phyloP scores from a whole-genome alignment of 2,888 invertebrate species.

The Epinotia ramella region DNA sequence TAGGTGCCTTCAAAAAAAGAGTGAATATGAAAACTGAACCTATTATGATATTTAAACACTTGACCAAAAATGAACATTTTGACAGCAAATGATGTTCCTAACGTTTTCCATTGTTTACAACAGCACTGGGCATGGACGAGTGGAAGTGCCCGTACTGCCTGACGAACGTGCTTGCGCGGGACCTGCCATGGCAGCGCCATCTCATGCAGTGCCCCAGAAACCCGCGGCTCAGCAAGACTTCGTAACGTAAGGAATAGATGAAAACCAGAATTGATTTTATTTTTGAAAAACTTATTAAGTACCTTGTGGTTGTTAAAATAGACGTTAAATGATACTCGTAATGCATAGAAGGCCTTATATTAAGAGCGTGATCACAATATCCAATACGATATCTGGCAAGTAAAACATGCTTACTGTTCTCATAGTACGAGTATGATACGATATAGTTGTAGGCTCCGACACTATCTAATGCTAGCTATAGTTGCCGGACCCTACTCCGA shows the following conservation, averaged over 20 bases:
- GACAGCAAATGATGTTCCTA: too few relatives aligned
- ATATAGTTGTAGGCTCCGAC: too few relatives aligned
- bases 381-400: neutral
- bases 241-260: constrained; percentile 52
- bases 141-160: constrained; percentile 95
- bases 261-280: constrained; percentile 8
- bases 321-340: neutral
- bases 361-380: neutral
- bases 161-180: constrained; percentile 89
- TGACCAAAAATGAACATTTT: too few relatives aligned
- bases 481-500: too few relatives aligned
- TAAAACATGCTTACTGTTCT: too few relatives aligned
- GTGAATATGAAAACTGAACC: too few relatives aligned
- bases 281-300: neutral
- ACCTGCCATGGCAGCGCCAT: constrained; percentile 93
- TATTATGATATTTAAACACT: too few relatives aligned
- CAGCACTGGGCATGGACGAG: constrained; percentile 84
- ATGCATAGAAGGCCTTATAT: constrained; percentile 37
- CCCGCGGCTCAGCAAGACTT: constrained; percentile 66
- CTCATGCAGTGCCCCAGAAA: constrained; percentile 87
- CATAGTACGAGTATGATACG: too few relatives aligned
- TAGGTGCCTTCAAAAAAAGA: too few relatives aligned
- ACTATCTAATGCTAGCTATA: too few relatives aligned
- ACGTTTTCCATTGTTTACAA: constrained; percentile 31
- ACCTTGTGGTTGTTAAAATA: neutral